Evolutionary conservation across 2,888 invertebrate genomes (phyloP).

Genomic region (Azorinus chamasolen): DNA sequence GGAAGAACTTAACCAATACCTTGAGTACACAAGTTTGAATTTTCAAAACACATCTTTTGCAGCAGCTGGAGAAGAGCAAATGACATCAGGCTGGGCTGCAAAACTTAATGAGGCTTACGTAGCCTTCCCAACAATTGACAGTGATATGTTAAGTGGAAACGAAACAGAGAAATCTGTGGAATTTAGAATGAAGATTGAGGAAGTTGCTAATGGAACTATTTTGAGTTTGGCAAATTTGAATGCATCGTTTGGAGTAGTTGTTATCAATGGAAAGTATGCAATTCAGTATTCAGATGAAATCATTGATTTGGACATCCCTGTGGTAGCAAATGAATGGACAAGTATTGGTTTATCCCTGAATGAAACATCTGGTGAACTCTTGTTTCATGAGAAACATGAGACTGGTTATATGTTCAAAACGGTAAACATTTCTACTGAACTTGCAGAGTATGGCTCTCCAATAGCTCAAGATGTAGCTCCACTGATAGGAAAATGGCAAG

Average conservation of each 20-base stretch:
- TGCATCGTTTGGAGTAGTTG: slow-evolving; percentile 43
- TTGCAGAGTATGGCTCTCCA: slow-evolving; percentile 31
- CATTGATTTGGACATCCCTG: slow-evolving; percentile 53
- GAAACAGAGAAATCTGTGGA: slow-evolving; percentile 31
- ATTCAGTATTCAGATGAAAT: slow-evolving; percentile 36
- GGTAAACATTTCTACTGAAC: slow-evolving; percentile 24
- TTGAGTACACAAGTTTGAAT: slow-evolving; percentile 7
- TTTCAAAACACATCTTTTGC: slow-evolving; percentile 26
- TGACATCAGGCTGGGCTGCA: slow-evolving; percentile 36
- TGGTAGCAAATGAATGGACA: slow-evolving; percentile 62
- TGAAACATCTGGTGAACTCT: slow-evolving; percentile 26
- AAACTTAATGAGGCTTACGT: slow-evolving; percentile 20
- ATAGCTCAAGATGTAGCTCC: slow-evolving; percentile 12
- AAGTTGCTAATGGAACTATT: slow-evolving; percentile 30
- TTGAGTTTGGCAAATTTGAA: slow-evolving; percentile 33
- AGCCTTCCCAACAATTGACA: slow-evolving; percentile 31
- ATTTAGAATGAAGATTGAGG: slow-evolving; percentile 33
- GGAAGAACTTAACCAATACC: slow-evolving; percentile 12
- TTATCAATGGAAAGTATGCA: slow-evolving; percentile 36
- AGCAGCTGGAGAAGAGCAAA: slow-evolving; percentile 12
- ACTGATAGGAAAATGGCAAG: slow-evolving; percentile 44
- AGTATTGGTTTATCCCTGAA: slow-evolving; percentile 54
- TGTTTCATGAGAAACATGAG: slow-evolving; percentile 40
- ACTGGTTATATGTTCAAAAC: slow-evolving; percentile 17
- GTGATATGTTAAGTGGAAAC: slow-evolving; percentile 18